Evolutionary conservation across 2,888 invertebrate genomes (phyloP).

Genomic region (Neria commutata): DNA sequence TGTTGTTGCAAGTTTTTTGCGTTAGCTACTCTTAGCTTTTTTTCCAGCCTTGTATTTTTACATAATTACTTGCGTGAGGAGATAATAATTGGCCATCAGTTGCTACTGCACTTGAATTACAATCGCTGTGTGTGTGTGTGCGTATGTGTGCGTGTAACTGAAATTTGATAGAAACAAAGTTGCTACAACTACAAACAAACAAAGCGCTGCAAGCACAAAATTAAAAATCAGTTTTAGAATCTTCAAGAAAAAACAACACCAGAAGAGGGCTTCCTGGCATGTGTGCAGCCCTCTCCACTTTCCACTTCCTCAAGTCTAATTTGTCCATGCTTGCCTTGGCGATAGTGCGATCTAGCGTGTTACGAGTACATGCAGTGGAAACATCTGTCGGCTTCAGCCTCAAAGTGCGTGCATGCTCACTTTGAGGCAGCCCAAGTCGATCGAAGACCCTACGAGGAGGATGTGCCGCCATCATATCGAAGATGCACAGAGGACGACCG

Average conservation of each 20-base stretch:
- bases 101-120: neutral
- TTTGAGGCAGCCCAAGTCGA: too few species aligned
- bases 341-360: neutral
- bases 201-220: neutral
- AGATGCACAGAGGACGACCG: too few species aligned
- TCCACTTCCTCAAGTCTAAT: neutral
- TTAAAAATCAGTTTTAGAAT: neutral
- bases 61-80: slow-evolving; percentile 10
- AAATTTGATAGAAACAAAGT: neutral
- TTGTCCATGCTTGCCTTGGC: neutral
- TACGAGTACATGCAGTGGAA: neutral
- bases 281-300: neutral
- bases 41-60: neutral
- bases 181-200: neutral
- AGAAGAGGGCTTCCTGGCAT: neutral
- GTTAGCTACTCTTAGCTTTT: neutral
- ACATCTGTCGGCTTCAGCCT: neutral
- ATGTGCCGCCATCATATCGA: too few species aligned
- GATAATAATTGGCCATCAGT: slow-evolving; percentile 9
- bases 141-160: neutral
- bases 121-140: neutral
- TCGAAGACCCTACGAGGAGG: too few species aligned
- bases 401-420: neutral
- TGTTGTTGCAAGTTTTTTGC: neutral
- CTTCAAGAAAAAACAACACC: neutral